Evolutionary conservation across 2,888 invertebrate species (phyloP).

Genomic region (Cephus sareptanus): DNA sequence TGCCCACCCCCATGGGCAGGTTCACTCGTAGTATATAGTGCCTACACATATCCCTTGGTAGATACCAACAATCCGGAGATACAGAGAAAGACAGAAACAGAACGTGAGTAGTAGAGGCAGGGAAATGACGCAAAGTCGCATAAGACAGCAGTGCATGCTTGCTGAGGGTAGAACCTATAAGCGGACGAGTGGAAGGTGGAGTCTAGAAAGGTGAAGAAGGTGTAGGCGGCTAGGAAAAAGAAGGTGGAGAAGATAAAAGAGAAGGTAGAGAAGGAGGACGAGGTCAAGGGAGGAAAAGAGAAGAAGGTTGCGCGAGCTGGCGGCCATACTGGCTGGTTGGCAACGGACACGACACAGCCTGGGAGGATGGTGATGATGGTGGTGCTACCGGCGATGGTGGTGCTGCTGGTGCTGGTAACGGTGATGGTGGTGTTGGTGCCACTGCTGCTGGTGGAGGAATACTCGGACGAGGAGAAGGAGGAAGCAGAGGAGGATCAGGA

Average conservation of each 20-base stretch:
- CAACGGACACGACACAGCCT: constrained; percentile 50
- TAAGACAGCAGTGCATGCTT: constrained; percentile 32
- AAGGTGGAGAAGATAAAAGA: constrained; percentile 22
- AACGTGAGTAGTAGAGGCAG: constrained; percentile 18
- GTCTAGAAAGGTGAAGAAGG: constrained; percentile 26
- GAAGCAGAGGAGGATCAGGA: constrained; percentile 37
- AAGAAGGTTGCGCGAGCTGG: constrained; percentile 55
- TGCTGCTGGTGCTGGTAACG: constrained; percentile 62
- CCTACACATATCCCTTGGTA: constrained; percentile 12
- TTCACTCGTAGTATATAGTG: constrained; percentile 5
- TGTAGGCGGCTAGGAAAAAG: constrained; percentile 28
- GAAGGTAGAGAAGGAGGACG: constrained; percentile 35
- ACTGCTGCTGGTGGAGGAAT: constrained; percentile 16
- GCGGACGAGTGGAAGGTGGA: constrained; percentile 28
- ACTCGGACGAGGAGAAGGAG: constrained; percentile 34
- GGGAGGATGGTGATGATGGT: constrained; percentile 28
- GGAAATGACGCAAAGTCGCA: constrained; percentile 35
- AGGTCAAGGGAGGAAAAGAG: constrained; percentile 46
- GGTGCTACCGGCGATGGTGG: constrained; percentile 5
- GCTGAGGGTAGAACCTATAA: constrained; percentile 39
- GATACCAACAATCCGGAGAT: constrained; percentile 15
- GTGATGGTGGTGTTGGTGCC: constrained; percentile 10
- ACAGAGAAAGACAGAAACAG: constrained; percentile 12
- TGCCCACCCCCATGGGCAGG: constrained; percentile 18
- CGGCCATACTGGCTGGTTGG: constrained; percentile 62